Base-by-base conservation (phyloP, 1,140 invertebrate genomes). In the Cydia amplana region DNA sequence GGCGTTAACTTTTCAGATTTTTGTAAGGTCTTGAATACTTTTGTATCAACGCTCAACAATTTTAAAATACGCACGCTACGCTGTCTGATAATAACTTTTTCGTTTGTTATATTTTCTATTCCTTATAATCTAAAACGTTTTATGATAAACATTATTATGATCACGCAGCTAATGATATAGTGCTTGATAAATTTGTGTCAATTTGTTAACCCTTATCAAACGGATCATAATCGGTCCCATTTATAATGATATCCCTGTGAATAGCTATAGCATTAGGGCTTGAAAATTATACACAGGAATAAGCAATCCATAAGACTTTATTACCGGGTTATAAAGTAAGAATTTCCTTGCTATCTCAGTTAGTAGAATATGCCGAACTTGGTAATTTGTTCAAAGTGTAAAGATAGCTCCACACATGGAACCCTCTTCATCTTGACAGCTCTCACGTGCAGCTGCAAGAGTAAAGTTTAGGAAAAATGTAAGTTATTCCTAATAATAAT, bases 171-270 rank as follows among this genome's bases (percentile, higher is more conserved):
- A 67, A 67, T 67, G 12, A 36, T 67, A 32, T 36, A 18, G 43
- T n/a, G n/a, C 7, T 28, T 70, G 65, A 70, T 10, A 70, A 10
- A 70, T 70, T 43, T 40, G 28, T 36, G 65, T 1, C 32, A 70
- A 70, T 70, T 36, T 43, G 65, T 70, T 43, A 18, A 70, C n/a
- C 65, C 65, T 70, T 70, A 70, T 70, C 65, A 70, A 70, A 70
- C 36, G 14, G n/a, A 10, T 36, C 65, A 36, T 70, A 70, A 70
- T 70, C 28, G 65, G 14, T 70, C n/a, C 6, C 16, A 18, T 70
- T 36, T 70, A 70, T 18, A 36, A 36, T 18, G 65, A 36, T 36
- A 70, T 18, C 65, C 65, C 18, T 32, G n/a, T 28, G n/a, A 70
- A 70, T 70, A 32, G 5, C 0, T 5, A 40, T 36, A 4, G 16